These are phyloP conservation scores for Drosophila bunnanda DNA, from an alignment of 2,888 invertebrate genomes.

Conservation along the genomic window DNA sequence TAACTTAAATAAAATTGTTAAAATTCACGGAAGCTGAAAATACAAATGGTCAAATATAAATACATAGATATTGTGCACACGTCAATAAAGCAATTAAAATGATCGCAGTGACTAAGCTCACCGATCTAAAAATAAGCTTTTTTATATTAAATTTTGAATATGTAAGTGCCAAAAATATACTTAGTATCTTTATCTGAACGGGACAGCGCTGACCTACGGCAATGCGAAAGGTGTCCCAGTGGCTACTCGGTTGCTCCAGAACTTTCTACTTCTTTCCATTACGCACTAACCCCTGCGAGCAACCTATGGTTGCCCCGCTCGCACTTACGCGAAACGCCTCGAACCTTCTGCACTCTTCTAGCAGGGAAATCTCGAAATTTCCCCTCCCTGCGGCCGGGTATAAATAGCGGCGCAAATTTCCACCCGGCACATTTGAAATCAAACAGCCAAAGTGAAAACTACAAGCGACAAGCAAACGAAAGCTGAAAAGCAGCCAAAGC, in stretches of 20 bases:
- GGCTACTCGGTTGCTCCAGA: background rate
- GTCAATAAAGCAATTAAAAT: background rate
- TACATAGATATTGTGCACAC: background rate
- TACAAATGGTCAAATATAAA: too few relatives aligned
- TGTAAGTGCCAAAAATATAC: slow-evolving; percentile 1
- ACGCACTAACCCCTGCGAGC: slow-evolving; percentile 3
- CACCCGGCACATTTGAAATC: slow-evolving; percentile 43
- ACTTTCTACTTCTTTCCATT: background rate
- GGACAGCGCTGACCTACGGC: background rate
- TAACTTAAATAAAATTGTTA: too few relatives aligned
- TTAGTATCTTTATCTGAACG: background rate
- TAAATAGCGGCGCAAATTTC: slow-evolving; percentile 50
- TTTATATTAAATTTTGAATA: background rate
- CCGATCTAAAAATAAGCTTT: background rate
- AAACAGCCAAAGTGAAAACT: slow-evolving; percentile 30
- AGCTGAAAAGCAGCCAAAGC: slow-evolving; percentile 3
- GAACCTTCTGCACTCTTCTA: slow-evolving; percentile 40
- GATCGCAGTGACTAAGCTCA: background rate
- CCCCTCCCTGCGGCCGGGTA: slow-evolving; percentile 43
- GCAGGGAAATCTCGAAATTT: slow-evolving; percentile 34
- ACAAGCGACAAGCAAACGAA: slow-evolving; percentile 6
- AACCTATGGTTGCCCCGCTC: slow-evolving; percentile 11
- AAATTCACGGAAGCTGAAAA: too few relatives aligned
- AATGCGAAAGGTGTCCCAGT: slow-evolving; percentile 4
- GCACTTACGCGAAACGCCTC: slow-evolving; percentile 6